Conservation (phyloP, 2,888 invertebrate species). For the Oxytorus armatus region DNA sequence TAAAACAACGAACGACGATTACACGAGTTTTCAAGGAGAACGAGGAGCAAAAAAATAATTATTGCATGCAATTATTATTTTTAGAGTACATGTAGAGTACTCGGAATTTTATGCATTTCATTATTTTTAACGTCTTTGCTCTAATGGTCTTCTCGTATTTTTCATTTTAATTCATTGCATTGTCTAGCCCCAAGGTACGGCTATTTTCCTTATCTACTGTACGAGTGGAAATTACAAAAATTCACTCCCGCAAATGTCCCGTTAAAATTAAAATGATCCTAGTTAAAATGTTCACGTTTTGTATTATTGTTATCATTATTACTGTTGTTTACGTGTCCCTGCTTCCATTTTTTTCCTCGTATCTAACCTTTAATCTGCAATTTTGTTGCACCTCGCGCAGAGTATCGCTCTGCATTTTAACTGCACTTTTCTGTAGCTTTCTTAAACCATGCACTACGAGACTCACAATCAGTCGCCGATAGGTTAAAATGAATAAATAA, state of each 20-base stretch:
- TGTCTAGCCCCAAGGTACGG: background rate
- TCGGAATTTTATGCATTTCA: too few species aligned
- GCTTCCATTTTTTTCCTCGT: background rate
- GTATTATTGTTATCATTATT: background rate
- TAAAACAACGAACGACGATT: too few species aligned
- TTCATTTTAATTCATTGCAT: slow-evolving; percentile 1
- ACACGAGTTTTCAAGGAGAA: background rate
- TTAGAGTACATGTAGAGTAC: too few species aligned
- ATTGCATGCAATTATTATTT: too few species aligned
- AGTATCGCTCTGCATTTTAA: background rate
- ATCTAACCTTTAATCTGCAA: background rate
- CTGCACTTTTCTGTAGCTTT: background rate
- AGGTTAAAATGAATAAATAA: background rate
- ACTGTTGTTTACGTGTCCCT: background rate
- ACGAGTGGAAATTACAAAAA: background rate
- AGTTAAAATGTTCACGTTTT: background rate
- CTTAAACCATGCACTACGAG: background rate
- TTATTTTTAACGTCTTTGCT: background rate
- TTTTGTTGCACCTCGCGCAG: background rate
- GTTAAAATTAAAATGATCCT: slow-evolving; percentile 1
- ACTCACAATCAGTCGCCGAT: background rate
- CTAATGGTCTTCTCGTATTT: background rate
- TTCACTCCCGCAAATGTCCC: background rate
- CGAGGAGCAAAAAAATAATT: background rate
- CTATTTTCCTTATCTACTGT: slow-evolving; percentile 1